Evolutionary conservation across 2,888 invertebrate genomes (phyloP).

Genomic region (Diarsia dahlii): DNA sequence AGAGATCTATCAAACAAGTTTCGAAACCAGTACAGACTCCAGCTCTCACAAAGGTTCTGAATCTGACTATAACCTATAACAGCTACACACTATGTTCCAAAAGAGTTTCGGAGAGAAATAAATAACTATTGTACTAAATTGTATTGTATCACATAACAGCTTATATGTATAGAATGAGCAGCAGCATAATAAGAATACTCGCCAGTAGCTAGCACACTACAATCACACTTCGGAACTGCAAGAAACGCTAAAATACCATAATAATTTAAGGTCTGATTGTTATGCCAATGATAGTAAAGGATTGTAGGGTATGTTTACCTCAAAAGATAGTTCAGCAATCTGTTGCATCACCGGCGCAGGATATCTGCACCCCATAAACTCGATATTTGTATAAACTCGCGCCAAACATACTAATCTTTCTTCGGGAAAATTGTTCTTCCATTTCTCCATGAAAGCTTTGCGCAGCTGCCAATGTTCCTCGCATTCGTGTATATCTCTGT

Average conservation of each 20-base stretch:
- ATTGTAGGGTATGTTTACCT: constrained; percentile 71
- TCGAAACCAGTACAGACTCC: too few species aligned
- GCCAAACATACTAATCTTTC: constrained; percentile 92
- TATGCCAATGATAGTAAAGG: not conserved
- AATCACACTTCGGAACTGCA: not conserved
- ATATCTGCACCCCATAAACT: constrained; percentile 92
- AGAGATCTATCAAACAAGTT: too few species aligned
- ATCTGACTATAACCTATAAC: too few species aligned
- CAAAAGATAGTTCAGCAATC: constrained; percentile 86
- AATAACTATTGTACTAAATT: too few species aligned
- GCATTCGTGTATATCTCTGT: constrained; percentile 95
- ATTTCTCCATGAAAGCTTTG: constrained; percentile 94
- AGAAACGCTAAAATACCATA: not conserved
- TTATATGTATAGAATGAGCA: not conserved
- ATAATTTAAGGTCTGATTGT: constrained; percentile 50
- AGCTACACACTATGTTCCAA: too few species aligned
- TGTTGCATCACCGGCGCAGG: constrained; percentile 91
- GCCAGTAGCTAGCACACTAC: not conserved
- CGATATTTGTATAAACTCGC: constrained; percentile 92
- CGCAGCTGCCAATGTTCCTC: constrained; percentile 97
- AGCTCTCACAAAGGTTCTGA: too few species aligned
- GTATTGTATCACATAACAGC: not conserved
- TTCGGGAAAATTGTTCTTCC: constrained; percentile 92
- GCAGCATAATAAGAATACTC: not conserved
- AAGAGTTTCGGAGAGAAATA: too few species aligned